phyloP scores from a whole-genome alignment of 2,113 vertebrate genomes.

The Rissa tridactyla region DNA sequence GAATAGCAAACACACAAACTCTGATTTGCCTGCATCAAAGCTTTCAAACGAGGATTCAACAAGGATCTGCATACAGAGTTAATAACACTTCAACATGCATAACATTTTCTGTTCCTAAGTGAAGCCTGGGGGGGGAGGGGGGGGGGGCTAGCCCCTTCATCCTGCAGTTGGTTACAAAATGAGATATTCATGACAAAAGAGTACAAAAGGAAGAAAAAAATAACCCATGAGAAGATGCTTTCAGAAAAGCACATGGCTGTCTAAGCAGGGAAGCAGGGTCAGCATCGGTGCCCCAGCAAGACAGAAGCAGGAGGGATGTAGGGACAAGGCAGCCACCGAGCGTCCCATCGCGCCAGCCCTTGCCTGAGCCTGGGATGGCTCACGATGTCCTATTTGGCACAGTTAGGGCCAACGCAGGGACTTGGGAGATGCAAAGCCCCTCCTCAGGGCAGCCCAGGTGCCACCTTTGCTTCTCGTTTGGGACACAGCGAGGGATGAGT shows the following conservation, averaged over 20 bases:
- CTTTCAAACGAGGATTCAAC: conserved; percentile 51
- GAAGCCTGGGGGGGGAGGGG: neutral
- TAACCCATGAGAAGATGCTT: neutral
- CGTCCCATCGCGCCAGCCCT: neutral
- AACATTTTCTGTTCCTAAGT: conserved; percentile 30
- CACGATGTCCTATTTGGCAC: neutral
- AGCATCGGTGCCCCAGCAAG: neutral
- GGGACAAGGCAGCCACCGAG: neutral
- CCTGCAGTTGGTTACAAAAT: conserved; percentile 25
- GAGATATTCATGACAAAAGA: conserved; percentile 2
- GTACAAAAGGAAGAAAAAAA: neutral
- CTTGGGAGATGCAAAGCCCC: neutral
- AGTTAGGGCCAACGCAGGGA: neutral
- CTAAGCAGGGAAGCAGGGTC: conserved; percentile 1
- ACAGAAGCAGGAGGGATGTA: neutral
- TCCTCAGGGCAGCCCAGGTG: neutral
- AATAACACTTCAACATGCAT: conserved; percentile 67
- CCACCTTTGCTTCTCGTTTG: neutral
- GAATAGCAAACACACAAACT: conserved; percentile 67
- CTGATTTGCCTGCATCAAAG: conserved; percentile 86
- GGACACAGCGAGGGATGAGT: neutral
- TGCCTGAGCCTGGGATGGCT: neutral
- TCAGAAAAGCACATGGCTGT: neutral
- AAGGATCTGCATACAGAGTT: conserved; percentile 10
- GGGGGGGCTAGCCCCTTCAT: neutral